phyloP scores from a whole-genome alignment of 1,140 invertebrate species.

The Drosophila paulistorum region DNA sequence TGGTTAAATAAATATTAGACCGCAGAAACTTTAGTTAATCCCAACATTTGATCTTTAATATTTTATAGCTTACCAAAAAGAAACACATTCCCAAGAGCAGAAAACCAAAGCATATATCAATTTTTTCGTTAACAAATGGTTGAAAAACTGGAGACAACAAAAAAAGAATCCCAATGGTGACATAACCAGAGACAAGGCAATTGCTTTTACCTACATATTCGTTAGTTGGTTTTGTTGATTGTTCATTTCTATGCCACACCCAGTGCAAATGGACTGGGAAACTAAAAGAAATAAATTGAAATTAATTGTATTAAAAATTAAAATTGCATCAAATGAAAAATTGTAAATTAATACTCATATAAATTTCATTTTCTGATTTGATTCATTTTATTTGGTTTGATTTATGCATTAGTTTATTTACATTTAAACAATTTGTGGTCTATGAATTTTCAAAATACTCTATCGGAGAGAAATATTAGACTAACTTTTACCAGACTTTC shows the following conservation, averaged over 20 bases:
- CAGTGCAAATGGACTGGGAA: neutral
- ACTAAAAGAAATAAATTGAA: neutral
- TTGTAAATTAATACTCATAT: neutral
- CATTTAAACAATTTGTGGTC: conserved; percentile 1
- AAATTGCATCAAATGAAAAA: neutral
- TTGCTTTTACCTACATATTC: neutral
- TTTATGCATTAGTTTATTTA: conserved; percentile 1
- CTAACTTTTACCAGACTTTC: too few relatives aligned
- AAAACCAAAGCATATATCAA: neutral
- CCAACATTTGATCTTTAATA: conserved; percentile 1
- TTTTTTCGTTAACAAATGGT: neutral
- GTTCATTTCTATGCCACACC: neutral
- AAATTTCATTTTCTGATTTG: neutral
- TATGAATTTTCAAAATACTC: neutral
- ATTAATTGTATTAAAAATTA: conserved; percentile 2
- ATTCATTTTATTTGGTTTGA: neutral
- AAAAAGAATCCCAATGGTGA: neutral
- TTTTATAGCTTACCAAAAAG: neutral
- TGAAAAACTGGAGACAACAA: neutral
- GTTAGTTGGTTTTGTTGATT: conserved; percentile 2
- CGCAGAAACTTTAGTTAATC: conserved; percentile 4
- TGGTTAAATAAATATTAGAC: neutral
- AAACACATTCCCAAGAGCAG: neutral
- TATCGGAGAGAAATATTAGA: neutral
- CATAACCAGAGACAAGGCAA: neutral